Evolutionary conservation across 2,113 vertebrate genomes (phyloP), one percentile per base, ranked within the genome.

Genomic region (Hydrochoerus hydrochaeris): DNA sequence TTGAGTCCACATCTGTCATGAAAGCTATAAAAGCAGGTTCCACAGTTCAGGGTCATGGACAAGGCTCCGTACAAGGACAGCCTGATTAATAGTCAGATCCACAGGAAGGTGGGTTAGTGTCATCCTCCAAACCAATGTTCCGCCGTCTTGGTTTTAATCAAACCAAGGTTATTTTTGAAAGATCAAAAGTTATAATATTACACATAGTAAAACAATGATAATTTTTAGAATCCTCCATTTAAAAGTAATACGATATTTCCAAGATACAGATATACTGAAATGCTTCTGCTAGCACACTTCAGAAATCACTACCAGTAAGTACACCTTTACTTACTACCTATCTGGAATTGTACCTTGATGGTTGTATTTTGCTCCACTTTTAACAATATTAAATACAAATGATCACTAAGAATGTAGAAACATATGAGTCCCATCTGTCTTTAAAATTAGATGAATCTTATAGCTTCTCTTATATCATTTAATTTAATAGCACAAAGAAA

Each of bases 371-470:
- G 22, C 81, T 81, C 92, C 65, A 10, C 49, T 91, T 96, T 92
- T 78, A 95, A 73, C 60, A 28, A 7, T 89, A 49, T 49, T 38
- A 88, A 96, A 58, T 90, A 63, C n/a, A 88, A 85, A 85, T 85
- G 90, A 44, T 62, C 44, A 44, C 60, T 44, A 85, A 94, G 38
- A 90, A 81, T 58, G 41, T 20, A 67, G 73, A 89, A 58, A 91
- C 5, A 28, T 58, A 13, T 38, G 85, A 75, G 17, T n/a, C 81
- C 46, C 38, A 81, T 62, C 38, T 90, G 69, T 65, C 81, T 84
- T 84, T 96, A 95, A 89, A 90, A 82, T 57, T 75, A 69, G 71
- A 65, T 71, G 57, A 92, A 81, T 57, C 20, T 65, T 71, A 88
- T 6, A 71, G 91, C 11, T 86, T 38, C 58, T 85, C 57, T 83